These are phyloP conservation scores for Alfaro cultratus DNA, from an alignment of 2,797 vertebrate species.

Conservation along the genomic window DNA sequence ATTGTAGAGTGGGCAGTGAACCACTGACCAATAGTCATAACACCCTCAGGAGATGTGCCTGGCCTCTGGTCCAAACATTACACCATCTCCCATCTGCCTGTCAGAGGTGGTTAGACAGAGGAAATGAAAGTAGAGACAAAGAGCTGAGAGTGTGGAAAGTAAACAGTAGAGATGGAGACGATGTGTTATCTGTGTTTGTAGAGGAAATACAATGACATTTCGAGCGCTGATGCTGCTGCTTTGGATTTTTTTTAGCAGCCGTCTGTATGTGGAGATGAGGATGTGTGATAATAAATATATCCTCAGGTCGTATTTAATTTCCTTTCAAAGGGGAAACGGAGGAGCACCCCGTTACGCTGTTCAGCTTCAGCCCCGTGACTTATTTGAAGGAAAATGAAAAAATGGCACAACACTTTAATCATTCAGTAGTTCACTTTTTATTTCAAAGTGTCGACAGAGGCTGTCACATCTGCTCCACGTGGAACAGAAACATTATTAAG, in stretches of 20 bases:
- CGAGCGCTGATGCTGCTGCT: conserved; percentile 23
- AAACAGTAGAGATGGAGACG: conserved; percentile 27
- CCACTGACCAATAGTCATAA: conserved; percentile 26
- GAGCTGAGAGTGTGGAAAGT: conserved; percentile 25
- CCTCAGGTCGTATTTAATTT: conserved; percentile 66
- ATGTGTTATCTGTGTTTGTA: conserved; percentile 53
- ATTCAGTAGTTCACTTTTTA: conserved; percentile 8
- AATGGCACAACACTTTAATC: conserved; percentile 5
- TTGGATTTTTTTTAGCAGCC: conserved; percentile 28
- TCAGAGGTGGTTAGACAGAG: conserved; percentile 48
- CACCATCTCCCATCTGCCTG: conserved; percentile 48
- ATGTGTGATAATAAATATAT: conserved; percentile 51
- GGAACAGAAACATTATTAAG: background rate
- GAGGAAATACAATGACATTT: conserved; percentile 54
- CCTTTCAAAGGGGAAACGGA: conserved; percentile 55
- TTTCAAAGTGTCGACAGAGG: background rate
- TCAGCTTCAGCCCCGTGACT: conserved; percentile 1
- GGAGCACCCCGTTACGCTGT: conserved; percentile 26
- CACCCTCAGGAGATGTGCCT: conserved; percentile 7
- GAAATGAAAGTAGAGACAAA: conserved; percentile 53
- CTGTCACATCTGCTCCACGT: background rate
- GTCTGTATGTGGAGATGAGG: conserved; percentile 38
- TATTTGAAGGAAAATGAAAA: conserved; percentile 22
- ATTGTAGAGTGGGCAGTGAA: conserved; percentile 9
- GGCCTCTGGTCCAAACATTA: conserved; percentile 39